Conservation (phyloP, 2,888 invertebrate species). For the Latrodectus elegans region DNA sequence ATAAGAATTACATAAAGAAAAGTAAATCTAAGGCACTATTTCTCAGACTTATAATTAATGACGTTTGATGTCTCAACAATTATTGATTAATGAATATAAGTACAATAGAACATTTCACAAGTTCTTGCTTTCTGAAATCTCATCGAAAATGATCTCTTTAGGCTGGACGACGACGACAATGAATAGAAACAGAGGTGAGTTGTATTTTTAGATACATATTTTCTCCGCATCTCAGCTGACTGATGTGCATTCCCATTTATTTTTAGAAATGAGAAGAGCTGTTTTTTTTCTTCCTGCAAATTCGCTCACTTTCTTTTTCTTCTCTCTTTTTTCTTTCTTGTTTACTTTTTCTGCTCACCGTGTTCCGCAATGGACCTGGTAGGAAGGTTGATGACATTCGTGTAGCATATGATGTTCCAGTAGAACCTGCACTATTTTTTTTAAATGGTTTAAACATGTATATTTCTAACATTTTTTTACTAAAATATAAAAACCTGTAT, state of each 20-base stretch:
- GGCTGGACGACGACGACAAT: constrained; percentile 47
- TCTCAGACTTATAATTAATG: no score
- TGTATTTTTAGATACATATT: constrained; percentile 67
- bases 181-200: constrained; percentile 47
- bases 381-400: constrained; percentile 45
- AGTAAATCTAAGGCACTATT: no score
- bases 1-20: no score
- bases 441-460: no score
- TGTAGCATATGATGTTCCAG: no score
- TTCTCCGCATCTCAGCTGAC: constrained; percentile 48
- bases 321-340: constrained; percentile 39
- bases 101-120: no score
- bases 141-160: constrained; percentile 28
- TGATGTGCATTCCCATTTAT: constrained; percentile 61
- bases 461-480: no score
- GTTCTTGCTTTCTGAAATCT: neutral
- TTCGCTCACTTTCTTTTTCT: constrained; percentile 4
- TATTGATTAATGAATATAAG: no score
- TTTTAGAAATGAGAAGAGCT: constrained; percentile 49
- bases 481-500: no score
- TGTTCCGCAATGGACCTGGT: constrained; percentile 30
- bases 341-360: constrained; percentile 19
- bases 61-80: no score
- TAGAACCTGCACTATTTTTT: no score
- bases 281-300: neutral